Base-by-base conservation (phyloP, 2,113 vertebrate species). In the Siniperca knerii region DNA sequence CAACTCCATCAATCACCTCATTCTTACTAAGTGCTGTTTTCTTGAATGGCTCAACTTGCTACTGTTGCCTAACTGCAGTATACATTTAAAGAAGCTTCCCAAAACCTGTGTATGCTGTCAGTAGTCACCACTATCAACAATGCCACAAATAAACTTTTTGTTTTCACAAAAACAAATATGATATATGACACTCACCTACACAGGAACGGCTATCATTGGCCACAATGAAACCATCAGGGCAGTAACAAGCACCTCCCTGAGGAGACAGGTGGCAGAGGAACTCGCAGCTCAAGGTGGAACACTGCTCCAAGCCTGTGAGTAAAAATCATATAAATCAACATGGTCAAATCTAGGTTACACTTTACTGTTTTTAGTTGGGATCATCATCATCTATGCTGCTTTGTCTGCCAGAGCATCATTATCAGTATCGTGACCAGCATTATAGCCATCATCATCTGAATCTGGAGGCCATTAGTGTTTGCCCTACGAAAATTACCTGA, bases 131-230 rank as follows among this genome's bases (percentile, higher is more conserved):
- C 57, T 35, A 58, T 58, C 21, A 58, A 57, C 8, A 46, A 15
- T 35, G 29, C 13, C 33, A 68, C 33, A 69, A 13, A 20, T 20
- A 12, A 2, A 70, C 8, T 21, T 1, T 2, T 6, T 46, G n/a
- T 72, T 73, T 74, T 50, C n/a, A 18, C 8, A 58, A 42, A 75
- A 52, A 50, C 9, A 79, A 25, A 64, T 3, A 7, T 12, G 12
- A 50, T 7, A 11, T 4, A 16, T 15, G 35, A 44, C 12, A 87
- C 94, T 92, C 80, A 96, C 95, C 95, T 2, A 87, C 90, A 84
- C 95, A 96, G 3, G 94, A 90, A 4, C 95, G 94, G 42, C 94
- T 96, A 89, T 96, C 95, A 85, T 96, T 96, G 81, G 93, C 93
- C 10, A 96, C 92, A 50, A 81, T 91, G 67, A 90, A 96, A 9